Percentiles rank a stretch among this genome's conserved stretches.
Conservation (phyloP, 1,140 invertebrate genomes). For the Bombus balteatus region DNA sequence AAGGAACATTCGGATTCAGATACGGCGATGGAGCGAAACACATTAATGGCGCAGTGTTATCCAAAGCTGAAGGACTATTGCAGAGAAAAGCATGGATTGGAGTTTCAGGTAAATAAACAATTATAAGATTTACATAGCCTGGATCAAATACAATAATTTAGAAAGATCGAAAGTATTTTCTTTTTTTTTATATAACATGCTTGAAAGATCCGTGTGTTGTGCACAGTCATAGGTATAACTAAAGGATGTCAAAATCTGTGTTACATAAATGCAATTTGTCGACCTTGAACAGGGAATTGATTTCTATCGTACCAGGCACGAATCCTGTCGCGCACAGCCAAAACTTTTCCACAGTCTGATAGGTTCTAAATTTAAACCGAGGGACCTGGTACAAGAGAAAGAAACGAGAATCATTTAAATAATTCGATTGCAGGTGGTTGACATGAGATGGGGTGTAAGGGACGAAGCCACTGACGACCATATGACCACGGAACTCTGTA, state of each 20-base stretch:
- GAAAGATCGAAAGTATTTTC: background rate
- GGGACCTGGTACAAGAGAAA: background rate
- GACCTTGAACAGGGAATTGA: conserved; percentile 65
- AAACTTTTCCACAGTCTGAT: background rate
- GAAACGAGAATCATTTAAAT: too few species aligned
- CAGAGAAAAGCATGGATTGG: conserved; percentile 97
- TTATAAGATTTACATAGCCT: background rate
- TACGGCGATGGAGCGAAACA: conserved; percentile 98
- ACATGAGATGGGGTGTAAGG: conserved; percentile 98
- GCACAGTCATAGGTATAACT: background rate
- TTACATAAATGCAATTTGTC: background rate
- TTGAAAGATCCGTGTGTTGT: background rate
- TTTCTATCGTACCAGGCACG: conserved; percentile 66
- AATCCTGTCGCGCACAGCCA: background rate
- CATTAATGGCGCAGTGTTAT: conserved; percentile 99
- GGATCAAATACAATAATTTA: background rate
- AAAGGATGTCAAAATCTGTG: conserved; percentile 26
- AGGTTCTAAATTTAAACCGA: background rate
- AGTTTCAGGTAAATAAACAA: conserved; percentile 92
- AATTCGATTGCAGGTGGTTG: conserved; percentile 90
- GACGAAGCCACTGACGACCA: conserved; percentile 99
- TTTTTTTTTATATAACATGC: background rate
- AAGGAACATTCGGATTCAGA: conserved; percentile 84
- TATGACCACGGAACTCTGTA: conserved; percentile 99
- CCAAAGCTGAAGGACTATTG: conserved; percentile 98